phyloP scores from a whole-genome alignment of 1,140 invertebrate species.

The Elymnias hypermnestra region DNA sequence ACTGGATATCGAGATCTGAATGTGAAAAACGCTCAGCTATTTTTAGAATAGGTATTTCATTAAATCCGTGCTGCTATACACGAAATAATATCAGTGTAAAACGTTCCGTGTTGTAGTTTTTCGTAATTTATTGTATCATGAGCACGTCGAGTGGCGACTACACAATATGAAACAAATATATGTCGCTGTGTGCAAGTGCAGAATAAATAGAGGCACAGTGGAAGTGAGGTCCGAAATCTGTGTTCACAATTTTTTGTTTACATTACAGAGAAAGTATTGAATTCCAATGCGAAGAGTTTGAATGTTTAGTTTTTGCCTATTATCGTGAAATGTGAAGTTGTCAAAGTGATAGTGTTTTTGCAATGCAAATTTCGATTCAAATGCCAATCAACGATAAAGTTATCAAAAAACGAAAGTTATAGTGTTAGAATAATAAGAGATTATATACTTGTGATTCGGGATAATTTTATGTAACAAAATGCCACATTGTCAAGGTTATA shows the following conservation, averaged over 20 bases:
- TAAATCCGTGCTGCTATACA: constrained; percentile 30
- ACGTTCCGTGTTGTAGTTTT: constrained; percentile 5
- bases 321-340: no score
- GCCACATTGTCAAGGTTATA: constrained; percentile 50
- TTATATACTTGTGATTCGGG: background rate
- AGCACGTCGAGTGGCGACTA: constrained; percentile 6
- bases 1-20: constrained; percentile 50
- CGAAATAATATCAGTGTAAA: constrained; percentile 9
- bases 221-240: constrained; percentile 8
- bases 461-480: constrained; percentile 12
- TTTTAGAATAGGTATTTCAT: constrained; percentile 43
- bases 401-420: no score
- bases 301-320: no score
- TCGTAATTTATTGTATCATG: constrained; percentile 15
- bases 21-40: constrained; percentile 47
- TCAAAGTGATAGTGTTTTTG: no score
- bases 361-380: no score
- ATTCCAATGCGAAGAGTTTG: constrained; percentile 12
- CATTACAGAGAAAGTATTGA: constrained; percentile 40
- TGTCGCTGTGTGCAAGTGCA: constrained; percentile 5
- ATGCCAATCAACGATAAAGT: no score
- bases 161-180: background rate
- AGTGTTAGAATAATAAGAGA: no score
- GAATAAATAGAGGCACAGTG: no score
- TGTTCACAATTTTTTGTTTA: constrained; percentile 20